A percentile compares a stretch with the other conserved stretches of the same genome.
Evolutionary conservation across 2,888 invertebrate genomes (phyloP).

Genomic region (Cistogaster globosa): DNA sequence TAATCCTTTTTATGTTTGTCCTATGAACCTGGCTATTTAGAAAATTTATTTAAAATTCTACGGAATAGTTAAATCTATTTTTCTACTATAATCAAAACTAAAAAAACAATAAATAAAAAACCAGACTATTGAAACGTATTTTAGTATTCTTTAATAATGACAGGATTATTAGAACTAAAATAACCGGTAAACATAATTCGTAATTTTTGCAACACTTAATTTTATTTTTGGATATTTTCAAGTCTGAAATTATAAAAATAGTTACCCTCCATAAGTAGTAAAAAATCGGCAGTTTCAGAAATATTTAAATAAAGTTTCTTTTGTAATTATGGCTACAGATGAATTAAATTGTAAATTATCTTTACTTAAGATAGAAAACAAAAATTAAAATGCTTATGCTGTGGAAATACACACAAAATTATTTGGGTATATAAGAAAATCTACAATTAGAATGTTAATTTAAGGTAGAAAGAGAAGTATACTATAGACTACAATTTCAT

Average conservation of each 20-base stretch:
- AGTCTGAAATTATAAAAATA: neutral
- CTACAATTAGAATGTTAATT: conserved; percentile 54
- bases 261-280: neutral
- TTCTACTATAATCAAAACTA: too few species aligned
- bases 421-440: conserved; percentile 32
- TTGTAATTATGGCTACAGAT: conserved; percentile 56
- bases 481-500: conserved; percentile 38
- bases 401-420: conserved; percentile 53
- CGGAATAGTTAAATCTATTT: too few species aligned
- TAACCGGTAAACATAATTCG: too few species aligned
- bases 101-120: too few species aligned
- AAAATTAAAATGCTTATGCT: conserved; percentile 56
- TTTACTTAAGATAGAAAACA: conserved; percentile 61
- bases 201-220: neutral
- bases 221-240: neutral
- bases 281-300: conserved; percentile 13
- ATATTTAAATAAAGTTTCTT: conserved; percentile 28
- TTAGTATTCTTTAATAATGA: too few species aligned
- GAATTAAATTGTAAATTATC: conserved; percentile 59
- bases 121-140: too few species aligned
- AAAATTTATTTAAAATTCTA: too few species aligned
- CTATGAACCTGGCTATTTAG: too few species aligned
- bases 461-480: conserved; percentile 21
- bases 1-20: too few species aligned
- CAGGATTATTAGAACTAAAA: too few species aligned